Conservation (phyloP, 2,113 vertebrate species). For the Tyrannus savana region DNA sequence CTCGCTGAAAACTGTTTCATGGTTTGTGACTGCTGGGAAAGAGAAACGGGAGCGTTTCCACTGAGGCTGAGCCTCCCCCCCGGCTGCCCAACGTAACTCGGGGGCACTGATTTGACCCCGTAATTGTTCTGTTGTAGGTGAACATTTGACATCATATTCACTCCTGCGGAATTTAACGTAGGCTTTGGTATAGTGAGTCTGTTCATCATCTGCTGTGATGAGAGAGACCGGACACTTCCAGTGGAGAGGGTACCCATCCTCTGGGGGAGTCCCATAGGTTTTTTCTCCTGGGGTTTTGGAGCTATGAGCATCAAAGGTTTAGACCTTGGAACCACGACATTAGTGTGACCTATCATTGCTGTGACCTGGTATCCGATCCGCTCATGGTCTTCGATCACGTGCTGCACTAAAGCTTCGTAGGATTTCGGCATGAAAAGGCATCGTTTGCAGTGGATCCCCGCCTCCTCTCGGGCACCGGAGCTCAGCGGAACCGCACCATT, state of each 20-base stretch:
- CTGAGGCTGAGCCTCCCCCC: slow-evolving; percentile 85
- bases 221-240: slow-evolving; percentile 82
- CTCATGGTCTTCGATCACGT: slow-evolving; percentile 98
- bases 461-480: slow-evolving; percentile 81
- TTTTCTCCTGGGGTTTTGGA: slow-evolving; percentile 90
- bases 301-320: slow-evolving; percentile 92
- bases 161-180: slow-evolving; percentile 83
- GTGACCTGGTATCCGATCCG: slow-evolving; percentile 97
- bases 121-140: slow-evolving; percentile 88
- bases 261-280: slow-evolving; percentile 87
- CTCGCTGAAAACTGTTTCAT: slow-evolving; percentile 89
- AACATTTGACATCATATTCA: slow-evolving; percentile 86
- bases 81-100: slow-evolving; percentile 81
- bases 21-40: slow-evolving; percentile 89
- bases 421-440: slow-evolving; percentile 97
- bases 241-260: slow-evolving; percentile 86
- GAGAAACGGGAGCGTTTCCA: slow-evolving; percentile 85
- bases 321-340: slow-evolving; percentile 92
- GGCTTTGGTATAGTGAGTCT: slow-evolving; percentile 90
- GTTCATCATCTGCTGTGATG: slow-evolving; percentile 88
- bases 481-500: slow-evolving; percentile 82
- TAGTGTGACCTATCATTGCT: slow-evolving; percentile 98
- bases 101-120: slow-evolving; percentile 83
- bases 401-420: slow-evolving; percentile 96
- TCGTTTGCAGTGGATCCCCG: slow-evolving; percentile 93